Percentiles rank a stretch among this genome's conserved stretches.
These are phyloP conservation scores for Meles meles DNA, from an alignment of 2,113 vertebrate genomes.

Conservation along the genomic window DNA sequence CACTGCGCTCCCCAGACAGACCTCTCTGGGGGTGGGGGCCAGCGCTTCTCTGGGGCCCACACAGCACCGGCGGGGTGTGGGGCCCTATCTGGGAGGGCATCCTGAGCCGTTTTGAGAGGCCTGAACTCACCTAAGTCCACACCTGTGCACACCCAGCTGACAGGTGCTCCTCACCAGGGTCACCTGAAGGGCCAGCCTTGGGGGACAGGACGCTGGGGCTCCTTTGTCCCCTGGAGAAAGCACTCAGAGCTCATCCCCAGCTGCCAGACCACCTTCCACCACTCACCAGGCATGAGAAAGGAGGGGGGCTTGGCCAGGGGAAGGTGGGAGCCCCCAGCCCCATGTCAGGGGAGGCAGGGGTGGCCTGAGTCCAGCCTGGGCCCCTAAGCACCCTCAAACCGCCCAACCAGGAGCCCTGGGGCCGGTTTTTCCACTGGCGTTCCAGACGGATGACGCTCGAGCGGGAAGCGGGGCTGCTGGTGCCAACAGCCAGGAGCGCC, in stretches of 20 bases:
- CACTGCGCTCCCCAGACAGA: too few species aligned
- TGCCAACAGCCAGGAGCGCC: neutral
- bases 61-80: rapidly evolving
- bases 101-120: neutral
- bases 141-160: neutral
- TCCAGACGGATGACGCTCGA: neutral
- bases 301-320: neutral
- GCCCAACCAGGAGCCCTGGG: neutral
- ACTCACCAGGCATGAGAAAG: neutral
- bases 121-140: neutral
- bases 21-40: rapidly evolving
- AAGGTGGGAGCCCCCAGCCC: neutral
- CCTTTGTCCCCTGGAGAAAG: neutral
- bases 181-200: too few species aligned
- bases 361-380: neutral
- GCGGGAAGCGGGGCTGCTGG: neutral
- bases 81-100: neutral
- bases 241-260: rapidly evolving
- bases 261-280: neutral
- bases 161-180: neutral
- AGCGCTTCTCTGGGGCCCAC: neutral
- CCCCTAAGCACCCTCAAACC: neutral
- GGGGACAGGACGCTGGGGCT: neutral
- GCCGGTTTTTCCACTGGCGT: neutral
- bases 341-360: neutral